Percentiles rank a stretch among this genome's conserved stretches.
These are phyloP conservation scores for Triops cancriformis DNA, from an alignment of 1,140 invertebrate species.

Conservation along the genomic window DNA sequence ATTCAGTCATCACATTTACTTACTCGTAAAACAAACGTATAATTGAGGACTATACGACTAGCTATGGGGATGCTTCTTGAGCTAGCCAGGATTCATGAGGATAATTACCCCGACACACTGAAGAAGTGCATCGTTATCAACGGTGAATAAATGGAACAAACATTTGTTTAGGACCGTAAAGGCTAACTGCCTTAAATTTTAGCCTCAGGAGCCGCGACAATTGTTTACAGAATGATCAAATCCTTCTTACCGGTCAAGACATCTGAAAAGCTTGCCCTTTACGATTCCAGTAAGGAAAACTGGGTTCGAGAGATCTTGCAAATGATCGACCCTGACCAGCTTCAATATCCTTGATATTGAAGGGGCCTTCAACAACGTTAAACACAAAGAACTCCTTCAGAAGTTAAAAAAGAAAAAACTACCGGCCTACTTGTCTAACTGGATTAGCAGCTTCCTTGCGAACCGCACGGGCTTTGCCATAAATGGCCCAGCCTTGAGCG, in stretches of 20 bases:
- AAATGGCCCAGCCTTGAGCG: too few relatives aligned
- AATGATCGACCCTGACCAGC: too few relatives aligned
- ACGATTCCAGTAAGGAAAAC: slow-evolving; percentile 60
- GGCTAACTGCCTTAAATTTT: too few relatives aligned
- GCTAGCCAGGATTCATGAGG: slow-evolving; percentile 41
- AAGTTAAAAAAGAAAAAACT: too few relatives aligned
- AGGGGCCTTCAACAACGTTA: too few relatives aligned
- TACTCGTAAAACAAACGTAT: too few relatives aligned
- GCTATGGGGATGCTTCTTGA: slow-evolving; percentile 32
- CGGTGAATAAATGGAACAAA: slow-evolving; percentile 46
- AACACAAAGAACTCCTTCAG: too few relatives aligned
- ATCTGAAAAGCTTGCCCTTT: slow-evolving; percentile 77
- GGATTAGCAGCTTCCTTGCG: too few relatives aligned
- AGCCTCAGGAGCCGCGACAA: slow-evolving; percentile 40
- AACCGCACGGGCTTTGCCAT: too few relatives aligned
- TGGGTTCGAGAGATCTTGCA: slow-evolving; percentile 64
- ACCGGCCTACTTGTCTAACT: too few relatives aligned
- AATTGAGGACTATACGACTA: neutral
- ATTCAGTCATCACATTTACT: neutral
- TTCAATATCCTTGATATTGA: too few relatives aligned
- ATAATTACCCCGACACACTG: slow-evolving; percentile 38
- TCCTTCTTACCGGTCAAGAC: slow-evolving; percentile 79
- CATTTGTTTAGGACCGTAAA: too few relatives aligned
- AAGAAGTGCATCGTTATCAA: slow-evolving; percentile 42
- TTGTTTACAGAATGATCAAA: slow-evolving; percentile 40